Percentiles rank a stretch among this genome's conserved stretches.
Evolutionary conservation across 2,888 invertebrate genomes (phyloP).

Genomic region (Loripinus fragilis): DNA sequence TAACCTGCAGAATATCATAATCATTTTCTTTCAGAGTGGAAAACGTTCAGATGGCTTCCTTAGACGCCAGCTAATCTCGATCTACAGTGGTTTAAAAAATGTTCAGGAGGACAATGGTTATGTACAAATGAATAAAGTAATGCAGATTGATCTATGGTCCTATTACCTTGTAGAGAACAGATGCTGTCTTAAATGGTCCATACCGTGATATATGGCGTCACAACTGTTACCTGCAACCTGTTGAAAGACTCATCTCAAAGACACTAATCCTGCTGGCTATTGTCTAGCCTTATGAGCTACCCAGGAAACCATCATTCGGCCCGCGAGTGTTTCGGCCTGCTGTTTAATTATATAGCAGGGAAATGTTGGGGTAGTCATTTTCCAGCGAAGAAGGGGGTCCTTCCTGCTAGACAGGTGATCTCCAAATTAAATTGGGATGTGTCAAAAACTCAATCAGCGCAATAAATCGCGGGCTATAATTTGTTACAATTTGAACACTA

Average conservation of each 20-base stretch:
- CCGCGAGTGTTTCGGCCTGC: neutral
- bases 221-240: neutral
- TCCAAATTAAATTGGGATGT: slow-evolving; percentile 23
- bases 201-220: neutral
- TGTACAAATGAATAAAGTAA: no score
- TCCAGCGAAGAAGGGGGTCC: no score
- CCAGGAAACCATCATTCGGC: neutral
- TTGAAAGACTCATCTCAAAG: neutral
- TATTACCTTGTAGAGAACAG: no score
- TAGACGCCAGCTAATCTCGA: no score
- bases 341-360: slow-evolving; percentile 2
- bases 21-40: no score
- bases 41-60: no score
- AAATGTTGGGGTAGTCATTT: neutral
- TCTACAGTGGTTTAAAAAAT: no score
- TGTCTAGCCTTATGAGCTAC: neutral
- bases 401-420: slow-evolving; percentile 12
- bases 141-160: no score
- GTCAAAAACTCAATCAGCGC: slow-evolving; percentile 31
- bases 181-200: neutral
- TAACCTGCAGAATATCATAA: no score
- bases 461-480: slow-evolving; percentile 20
- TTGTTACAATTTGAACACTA: neutral
- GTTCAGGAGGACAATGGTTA: no score
- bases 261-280: neutral